Base-by-base conservation (phyloP, 2,113 vertebrate genomes). In the Cathartes aura region DNA sequence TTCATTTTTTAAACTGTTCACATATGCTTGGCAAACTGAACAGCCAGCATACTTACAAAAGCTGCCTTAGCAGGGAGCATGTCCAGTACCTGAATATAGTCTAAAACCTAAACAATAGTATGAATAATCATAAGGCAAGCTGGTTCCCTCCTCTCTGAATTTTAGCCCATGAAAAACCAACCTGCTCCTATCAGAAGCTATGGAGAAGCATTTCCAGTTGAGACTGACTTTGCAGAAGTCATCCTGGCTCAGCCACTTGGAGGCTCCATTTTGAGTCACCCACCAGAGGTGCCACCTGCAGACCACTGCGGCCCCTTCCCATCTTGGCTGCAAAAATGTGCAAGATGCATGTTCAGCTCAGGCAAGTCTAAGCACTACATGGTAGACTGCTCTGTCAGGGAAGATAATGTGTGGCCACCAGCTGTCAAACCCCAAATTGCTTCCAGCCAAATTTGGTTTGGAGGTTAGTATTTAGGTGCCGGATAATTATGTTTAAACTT, bases 1-100 rank as follows among this genome's bases (percentile, higher is more conserved):
- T 98, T 97, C 78, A 96, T 98, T 98, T 98, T 96, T 87, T 87
- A 97, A 97, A 97, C 89, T 93, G 45, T 94, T 96, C 95, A 91
- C 95, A 97, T 96, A 90, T 97, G 93, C 92, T 95, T 97, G 96
- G 96, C 96, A 96, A 71, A 85, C 67, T 38, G 88, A 95, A 79
- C 63, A 93, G 70, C 70, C 91, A 91, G 40, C 55, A 60, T 40
- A 40, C 43, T 94, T 83, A 42, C 19, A 90, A 83, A 89, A 87
- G 20, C 59, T 82, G 48, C 56, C 68, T 91, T 96, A 91, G 78
- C 71, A 74, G 85, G 34, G 76, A 92, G 68, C 47, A 66, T 82
- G 68, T 38, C 68, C 71, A 17, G 47, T 92, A 90, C 62, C 85
- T 95, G 82, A 88, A 30, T 83, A 32, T 53, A 50, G 55, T 81